Percentiles rank a stretch among this genome's conserved stretches.
These are phyloP conservation scores for Agrochola litura DNA, from an alignment of 2,888 invertebrate species.

Conservation along the genomic window DNA sequence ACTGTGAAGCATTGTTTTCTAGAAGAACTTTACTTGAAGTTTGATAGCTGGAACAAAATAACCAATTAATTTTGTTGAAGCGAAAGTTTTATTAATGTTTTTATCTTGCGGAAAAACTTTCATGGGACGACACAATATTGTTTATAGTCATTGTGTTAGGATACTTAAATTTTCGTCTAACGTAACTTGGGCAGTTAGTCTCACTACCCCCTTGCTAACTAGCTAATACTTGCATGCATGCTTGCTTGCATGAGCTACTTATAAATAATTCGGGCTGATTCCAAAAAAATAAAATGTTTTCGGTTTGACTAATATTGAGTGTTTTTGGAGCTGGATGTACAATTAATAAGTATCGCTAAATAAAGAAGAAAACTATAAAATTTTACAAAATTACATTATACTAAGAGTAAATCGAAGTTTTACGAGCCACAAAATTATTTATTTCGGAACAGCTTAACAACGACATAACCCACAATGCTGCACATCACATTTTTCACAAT, in stretches of 20 bases:
- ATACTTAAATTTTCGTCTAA: not conserved
- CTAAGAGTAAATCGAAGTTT: not conserved
- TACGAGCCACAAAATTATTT: not conserved
- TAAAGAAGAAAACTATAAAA: accelerated
- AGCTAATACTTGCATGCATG: not conserved
- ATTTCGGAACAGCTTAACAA: not conserved
- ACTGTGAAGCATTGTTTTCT: slow-evolving; percentile 24
- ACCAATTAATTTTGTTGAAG: slow-evolving; percentile 8
- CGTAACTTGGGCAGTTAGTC: not conserved
- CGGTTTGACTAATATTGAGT: not conserved
- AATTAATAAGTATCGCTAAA: not conserved
- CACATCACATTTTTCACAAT: not conserved
- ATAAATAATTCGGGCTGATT: not conserved
- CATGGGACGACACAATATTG: not conserved
- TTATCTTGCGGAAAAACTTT: not conserved
- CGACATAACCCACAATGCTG: not conserved
- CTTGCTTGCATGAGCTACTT: not conserved
- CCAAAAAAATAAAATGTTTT: not conserved
- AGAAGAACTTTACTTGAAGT: slow-evolving; percentile 1
- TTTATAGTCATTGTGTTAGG: not conserved
- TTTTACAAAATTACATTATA: not conserved
- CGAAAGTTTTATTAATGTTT: not conserved
- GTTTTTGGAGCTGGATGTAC: not conserved
- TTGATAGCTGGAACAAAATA: slow-evolving; percentile 25
- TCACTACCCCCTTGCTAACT: not conserved